These are phyloP conservation scores for Periophthalmodon schlosseri DNA, from an alignment of 2,113 vertebrate genomes.

Conservation along the genomic window DNA sequence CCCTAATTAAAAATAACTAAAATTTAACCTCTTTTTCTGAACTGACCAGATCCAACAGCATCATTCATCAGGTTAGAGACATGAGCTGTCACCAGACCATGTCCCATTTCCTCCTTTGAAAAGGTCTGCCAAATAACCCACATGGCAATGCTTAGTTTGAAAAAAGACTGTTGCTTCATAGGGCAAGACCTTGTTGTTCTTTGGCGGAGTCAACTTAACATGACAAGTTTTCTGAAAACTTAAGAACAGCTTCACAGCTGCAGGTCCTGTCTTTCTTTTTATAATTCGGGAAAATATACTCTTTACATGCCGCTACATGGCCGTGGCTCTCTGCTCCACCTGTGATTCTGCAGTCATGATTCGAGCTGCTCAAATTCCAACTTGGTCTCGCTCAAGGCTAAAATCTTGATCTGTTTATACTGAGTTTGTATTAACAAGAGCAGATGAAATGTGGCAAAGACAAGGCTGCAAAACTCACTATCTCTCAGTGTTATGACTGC, in stretches of 20 bases:
- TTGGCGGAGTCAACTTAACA: conserved; percentile 3
- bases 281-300: conserved; percentile 18
- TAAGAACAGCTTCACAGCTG: not conserved
- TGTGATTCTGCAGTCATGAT: not conserved
- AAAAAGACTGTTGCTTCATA: conserved; percentile 31
- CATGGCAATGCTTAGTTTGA: conserved; percentile 59
- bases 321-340: conserved; percentile 4
- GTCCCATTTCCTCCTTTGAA: conserved; percentile 33
- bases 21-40: not conserved
- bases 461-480: conserved; percentile 18
- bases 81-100: conserved; percentile 36
- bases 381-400: conserved; percentile 1
- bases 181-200: conserved; percentile 21
- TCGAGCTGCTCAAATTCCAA: conserved; percentile 1
- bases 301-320: conserved; percentile 10
- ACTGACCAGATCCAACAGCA: conserved; percentile 31
- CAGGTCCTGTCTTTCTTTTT: not conserved
- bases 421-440: conserved; percentile 29
- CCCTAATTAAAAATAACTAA: not conserved
- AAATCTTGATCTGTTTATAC: conserved; percentile 13
- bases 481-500: conserved; percentile 23
- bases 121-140: conserved; percentile 48
- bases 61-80: conserved; percentile 45
- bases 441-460: conserved; percentile 23
- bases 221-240: not conserved